Evolutionary conservation across 1,140 invertebrate genomes (phyloP), one percentile per base, ranked within the genome.

Genomic region (Charaxes varanes): DNA sequence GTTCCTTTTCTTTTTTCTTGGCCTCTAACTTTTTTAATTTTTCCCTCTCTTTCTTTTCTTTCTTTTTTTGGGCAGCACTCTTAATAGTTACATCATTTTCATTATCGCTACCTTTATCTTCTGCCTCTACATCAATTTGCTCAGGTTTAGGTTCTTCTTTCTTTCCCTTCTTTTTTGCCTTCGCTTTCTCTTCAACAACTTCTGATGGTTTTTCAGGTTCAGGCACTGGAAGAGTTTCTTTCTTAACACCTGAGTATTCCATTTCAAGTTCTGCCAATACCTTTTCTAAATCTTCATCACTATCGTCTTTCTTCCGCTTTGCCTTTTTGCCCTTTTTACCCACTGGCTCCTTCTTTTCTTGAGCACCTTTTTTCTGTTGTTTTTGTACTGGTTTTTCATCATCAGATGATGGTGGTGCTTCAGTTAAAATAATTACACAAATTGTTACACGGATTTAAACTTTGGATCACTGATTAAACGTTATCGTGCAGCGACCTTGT

Each of bases 271-370:
- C 92, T 13, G 93, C 93, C 51, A 96, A 74, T 26, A 94, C 90
- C 77, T 93, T 92, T 63, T 96, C 93, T 44, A 95, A 86, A 68
- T 95, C 93, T 60, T 95, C 93, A 65, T 94, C 92, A 66, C 93
- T 93, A 34, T 93, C 90, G 57, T 92, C 89, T 17, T 89, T 89
- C 77, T 91, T 93, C 62, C 89, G 91, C 61, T 88, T 91, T 11
- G 81, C 56, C 59, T 92, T 92, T 63, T 92, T 92, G 6, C 88
- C 86, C 72, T 91, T 90, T 73, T 89, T 89, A 22, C 85, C 84
- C 44, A 85, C 78, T 41, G 77, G 71, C 57, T 90, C 88, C 62
- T 88, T 85, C 51, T 77, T 86, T 48, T 88, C 85, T 51, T 87
- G 84, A 40, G 60, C 60, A 36, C 72, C 69, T 64, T 87, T 87